Conservation (phyloP, 1,140 invertebrate species). For the Hyles vespertilio region DNA sequence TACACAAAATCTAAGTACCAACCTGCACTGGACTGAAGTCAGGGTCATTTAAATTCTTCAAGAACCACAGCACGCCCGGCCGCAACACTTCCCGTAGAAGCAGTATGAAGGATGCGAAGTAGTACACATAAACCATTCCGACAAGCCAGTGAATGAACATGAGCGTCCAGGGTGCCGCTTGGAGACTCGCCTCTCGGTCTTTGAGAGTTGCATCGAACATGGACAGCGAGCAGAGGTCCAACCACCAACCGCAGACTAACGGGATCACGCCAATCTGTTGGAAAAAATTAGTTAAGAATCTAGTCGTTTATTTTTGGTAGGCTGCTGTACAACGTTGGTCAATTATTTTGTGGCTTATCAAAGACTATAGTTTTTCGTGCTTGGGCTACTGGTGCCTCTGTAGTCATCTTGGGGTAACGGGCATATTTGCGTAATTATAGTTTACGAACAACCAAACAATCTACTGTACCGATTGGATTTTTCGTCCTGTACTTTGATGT, state of each 20-base stretch:
- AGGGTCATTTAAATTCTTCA: conserved; percentile 98
- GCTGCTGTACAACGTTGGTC: too few species aligned
- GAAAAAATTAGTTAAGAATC: conserved; percentile 47
- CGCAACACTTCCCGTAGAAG: conserved; percentile 94
- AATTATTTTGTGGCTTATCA: too few species aligned
- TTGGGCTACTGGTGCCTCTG: too few species aligned
- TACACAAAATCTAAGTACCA: conserved; percentile 7
- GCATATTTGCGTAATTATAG: too few species aligned
- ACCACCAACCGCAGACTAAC: conserved; percentile 98
- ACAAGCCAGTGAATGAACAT: conserved; percentile 99
- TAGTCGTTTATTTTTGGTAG: too few species aligned
- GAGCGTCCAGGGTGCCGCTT: conserved; percentile 93
- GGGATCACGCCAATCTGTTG: conserved; percentile 98
- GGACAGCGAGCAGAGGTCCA: conserved; percentile 97
- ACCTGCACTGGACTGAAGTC: conserved; percentile 99
- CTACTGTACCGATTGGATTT: too few species aligned
- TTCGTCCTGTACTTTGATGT: too few species aligned
- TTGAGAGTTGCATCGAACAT: conserved; percentile 95
- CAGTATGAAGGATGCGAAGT: conserved; percentile 98
- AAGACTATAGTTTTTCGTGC: too few species aligned
- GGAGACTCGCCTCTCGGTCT: conserved; percentile 91
- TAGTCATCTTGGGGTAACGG: too few species aligned
- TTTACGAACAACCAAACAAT: too few species aligned
- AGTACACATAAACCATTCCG: conserved; percentile 99
- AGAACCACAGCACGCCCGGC: conserved; percentile 97